These are phyloP conservation scores for Oreochromis grahami DNA, from an alignment of 2,797 vertebrate genomes.

Conservation along the genomic window DNA sequence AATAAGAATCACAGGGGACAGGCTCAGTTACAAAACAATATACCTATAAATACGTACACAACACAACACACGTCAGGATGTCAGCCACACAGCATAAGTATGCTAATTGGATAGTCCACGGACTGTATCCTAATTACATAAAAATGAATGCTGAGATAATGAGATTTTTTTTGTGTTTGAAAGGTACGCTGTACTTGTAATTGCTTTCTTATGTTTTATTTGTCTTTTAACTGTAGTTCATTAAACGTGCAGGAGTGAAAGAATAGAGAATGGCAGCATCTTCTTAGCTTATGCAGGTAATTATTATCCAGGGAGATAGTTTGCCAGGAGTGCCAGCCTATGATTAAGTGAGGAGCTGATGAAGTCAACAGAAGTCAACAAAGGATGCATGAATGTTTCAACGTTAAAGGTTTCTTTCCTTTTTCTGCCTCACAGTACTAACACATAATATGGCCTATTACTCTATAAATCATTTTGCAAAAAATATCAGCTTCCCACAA, in stretches of 20 bases:
- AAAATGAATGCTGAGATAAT: constrained; percentile 58
- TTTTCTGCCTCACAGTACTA: neutral
- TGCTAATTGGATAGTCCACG: constrained; percentile 63
- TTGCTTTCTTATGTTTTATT: constrained; percentile 64
- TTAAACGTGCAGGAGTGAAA: constrained; percentile 30
- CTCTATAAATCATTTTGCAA: neutral
- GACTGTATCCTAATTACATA: constrained; percentile 70
- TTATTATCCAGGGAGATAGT: constrained; percentile 24
- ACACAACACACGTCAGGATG: constrained; percentile 22
- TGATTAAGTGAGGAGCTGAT: neutral
- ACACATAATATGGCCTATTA: neutral
- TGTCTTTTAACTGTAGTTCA: constrained; percentile 60
- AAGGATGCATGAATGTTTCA: neutral
- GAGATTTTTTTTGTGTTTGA: constrained; percentile 46
- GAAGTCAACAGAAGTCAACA: neutral
- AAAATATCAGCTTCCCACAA: neutral
- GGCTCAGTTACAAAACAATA: constrained; percentile 2
- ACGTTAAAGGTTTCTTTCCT: neutral
- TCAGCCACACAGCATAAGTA: constrained; percentile 34
- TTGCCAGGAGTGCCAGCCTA: neutral
- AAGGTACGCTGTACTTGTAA: constrained; percentile 61
- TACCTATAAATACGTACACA: constrained; percentile 1
- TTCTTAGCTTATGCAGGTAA: constrained; percentile 22
- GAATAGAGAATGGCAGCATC: constrained; percentile 24
- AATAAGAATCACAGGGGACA: neutral